Base-by-base conservation (phyloP, 2,113 vertebrate species). In the Platycercus adscitus region DNA sequence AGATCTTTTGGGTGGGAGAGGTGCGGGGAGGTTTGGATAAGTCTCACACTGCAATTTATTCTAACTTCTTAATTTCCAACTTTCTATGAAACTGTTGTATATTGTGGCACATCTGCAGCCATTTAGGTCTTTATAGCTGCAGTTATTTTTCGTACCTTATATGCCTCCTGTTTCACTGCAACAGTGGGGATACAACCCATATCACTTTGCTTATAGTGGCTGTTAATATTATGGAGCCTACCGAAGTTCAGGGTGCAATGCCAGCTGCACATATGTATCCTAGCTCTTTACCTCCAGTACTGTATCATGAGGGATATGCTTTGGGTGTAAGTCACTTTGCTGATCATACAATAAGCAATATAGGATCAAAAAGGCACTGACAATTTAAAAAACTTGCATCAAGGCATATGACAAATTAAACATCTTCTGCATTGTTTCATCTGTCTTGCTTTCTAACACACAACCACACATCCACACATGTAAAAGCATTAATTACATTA, bases 241-340 rank as follows among this genome's bases (percentile, higher is more conserved):
- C 0, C 0, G 1, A 46, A 46, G 19, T 19, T 55, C 33, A 44
- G 3, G 12, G 16, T 73, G 31, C 1, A 4, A 19, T 39, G 6
- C 21, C 41, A 65, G n/a, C 0, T 64, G 35, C 37, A 65, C 43
- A 71, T 0, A 1, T 5, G 7, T 18, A 33, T 10, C 44, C 9
- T 33, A 83, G 46, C 2, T 72, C 15, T 33, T 66, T 64, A 56
- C 4, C 83, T 90, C 31, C 43, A 47, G 25, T 25, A 17, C 31
- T 55, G 10, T 11, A 25, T 52, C 2, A 1, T 23, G 44, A 66
- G 28, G 10, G 23, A 16, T 44, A 4, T 39, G 26, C 18, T 81
- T 61, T 56, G 53, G 9, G 2, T 69, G 5, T 29, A 33, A 92
- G 15, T 19, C 28, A 31, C 7, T 80, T 70, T 81, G 8, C 25